A percentile compares a stretch with the other conserved stretches of the same genome.
Evolutionary conservation across 2,113 vertebrate species (phyloP).

Genomic region (Pica pica): DNA sequence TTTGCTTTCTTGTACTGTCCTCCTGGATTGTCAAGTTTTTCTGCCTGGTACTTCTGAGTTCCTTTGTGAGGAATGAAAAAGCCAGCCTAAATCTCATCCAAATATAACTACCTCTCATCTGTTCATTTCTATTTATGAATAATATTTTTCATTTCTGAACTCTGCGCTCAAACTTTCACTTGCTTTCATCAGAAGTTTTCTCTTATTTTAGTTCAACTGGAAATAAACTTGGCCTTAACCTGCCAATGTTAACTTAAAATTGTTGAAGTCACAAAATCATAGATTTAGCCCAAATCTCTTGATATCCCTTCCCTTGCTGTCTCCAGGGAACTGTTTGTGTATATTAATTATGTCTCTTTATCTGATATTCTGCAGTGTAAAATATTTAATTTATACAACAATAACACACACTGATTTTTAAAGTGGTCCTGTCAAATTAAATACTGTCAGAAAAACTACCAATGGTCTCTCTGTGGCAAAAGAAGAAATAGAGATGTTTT

Average conservation of each 20-base stretch:
- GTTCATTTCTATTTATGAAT: neutral
- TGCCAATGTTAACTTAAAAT: neutral
- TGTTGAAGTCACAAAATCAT: neutral
- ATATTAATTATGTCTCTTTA: neutral
- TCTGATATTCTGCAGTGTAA: neutral
- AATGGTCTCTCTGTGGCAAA: neutral
- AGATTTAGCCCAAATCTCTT: neutral
- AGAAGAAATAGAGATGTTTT: neutral
- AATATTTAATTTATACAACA: neutral
- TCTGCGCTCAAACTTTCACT: neutral
- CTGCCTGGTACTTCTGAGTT: neutral
- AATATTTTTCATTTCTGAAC: neutral
- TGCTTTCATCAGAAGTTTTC: neutral
- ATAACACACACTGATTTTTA: neutral
- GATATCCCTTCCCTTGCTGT: neutral
- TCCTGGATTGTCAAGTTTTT: neutral
- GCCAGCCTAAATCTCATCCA: neutral
- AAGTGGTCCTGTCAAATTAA: neutral
- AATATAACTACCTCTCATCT: neutral
- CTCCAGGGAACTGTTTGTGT: neutral
- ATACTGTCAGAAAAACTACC: neutral
- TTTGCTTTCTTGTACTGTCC: neutral
- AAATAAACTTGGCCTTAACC: neutral
- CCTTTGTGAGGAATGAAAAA: neutral
- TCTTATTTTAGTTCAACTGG: neutral